Evolutionary conservation across 2,797 vertebrate genomes (phyloP), one percentile per base, ranked within the genome.

Genomic region (Sebastes kiyomatsui): DNA sequence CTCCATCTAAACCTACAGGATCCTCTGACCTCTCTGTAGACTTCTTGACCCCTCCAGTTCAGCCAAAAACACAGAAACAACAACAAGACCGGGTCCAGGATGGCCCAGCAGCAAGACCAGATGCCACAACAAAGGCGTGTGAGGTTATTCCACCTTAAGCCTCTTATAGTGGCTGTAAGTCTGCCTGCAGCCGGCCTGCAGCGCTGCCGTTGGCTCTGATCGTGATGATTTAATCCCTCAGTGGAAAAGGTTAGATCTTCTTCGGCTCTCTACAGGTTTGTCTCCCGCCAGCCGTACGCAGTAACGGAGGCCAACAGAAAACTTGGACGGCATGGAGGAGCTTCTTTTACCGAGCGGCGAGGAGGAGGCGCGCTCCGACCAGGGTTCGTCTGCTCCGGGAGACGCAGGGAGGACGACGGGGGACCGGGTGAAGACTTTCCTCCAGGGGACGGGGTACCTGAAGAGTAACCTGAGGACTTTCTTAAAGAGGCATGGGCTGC

Each of bases 401-500:
- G 84, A 80, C 9, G 23, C 77, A 1, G 64, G 46, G 71, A 86
- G 30, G 76, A 75, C 52, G 16, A 88, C 91, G 92, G 87, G 88
- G 90, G 94, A 93, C 8, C 64, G 54, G 4, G 6, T 91, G n/a
- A 93, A 88, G 79, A 68, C 70, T 7, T 86, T 88, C 60, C 4
- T 95, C 56, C 46, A 54, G 49, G 79, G 62, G 25, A 71, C 58
- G 0, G 1, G 3, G 0, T 54, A 79, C 10, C 1, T 90, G 27
- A 72, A 73, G 55, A 79, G 55, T 20, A 78, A 35, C 38, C 0
- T 92, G 0, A 67, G 7, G 35, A 12, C 86, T 1, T 97, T 96
- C 90, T 93, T 93, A 59, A 88, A 16, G 28, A 94, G 82, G 75
- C 97, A 97, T 49, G 97, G 96, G 2, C 93, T 98, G 72, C 70